phyloP scores from a whole-genome alignment of 2,888 invertebrate species.

The Steinernema scapterisci region DNA sequence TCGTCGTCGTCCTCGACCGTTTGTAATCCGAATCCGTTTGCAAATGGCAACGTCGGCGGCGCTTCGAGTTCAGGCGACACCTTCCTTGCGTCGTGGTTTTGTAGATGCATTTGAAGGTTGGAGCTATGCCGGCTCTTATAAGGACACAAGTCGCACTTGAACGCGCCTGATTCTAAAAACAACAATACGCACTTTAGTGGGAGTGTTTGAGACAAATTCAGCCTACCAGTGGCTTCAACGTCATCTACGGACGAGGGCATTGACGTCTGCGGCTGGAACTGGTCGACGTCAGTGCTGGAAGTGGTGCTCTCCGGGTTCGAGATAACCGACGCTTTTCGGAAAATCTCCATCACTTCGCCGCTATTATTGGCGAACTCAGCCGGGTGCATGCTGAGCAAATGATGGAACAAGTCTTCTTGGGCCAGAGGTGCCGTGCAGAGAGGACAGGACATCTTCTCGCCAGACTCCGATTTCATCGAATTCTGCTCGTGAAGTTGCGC shows the following conservation, averaged over 20 bases:
- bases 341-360: not conserved
- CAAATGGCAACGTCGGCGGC: constrained; percentile 36
- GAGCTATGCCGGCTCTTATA: constrained; percentile 45
- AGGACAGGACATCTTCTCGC: not conserved
- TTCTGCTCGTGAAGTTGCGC: not conserved
- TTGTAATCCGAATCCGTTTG: not conserved
- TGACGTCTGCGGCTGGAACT: constrained; percentile 37
- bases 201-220: not conserved
- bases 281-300: constrained; percentile 33
- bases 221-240: constrained; percentile 35
- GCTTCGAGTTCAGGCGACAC: constrained; percentile 9
- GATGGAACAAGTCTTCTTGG: not conserved
- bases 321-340: not conserved
- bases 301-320: constrained; percentile 23
- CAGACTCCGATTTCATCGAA: constrained; percentile 22
- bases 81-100: constrained; percentile 52
- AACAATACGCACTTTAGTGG: too few relatives aligned
- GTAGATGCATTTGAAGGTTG: constrained; percentile 53
- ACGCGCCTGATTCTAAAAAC: constrained; percentile 16
- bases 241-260: constrained; percentile 31
- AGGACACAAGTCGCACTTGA: constrained; percentile 46
- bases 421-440: not conserved
- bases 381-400: not conserved
- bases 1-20: constrained; percentile 52
- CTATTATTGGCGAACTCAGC: not conserved